Conservation (phyloP, 2,113 vertebrate genomes). For the Entosphenus tridentatus region DNA sequence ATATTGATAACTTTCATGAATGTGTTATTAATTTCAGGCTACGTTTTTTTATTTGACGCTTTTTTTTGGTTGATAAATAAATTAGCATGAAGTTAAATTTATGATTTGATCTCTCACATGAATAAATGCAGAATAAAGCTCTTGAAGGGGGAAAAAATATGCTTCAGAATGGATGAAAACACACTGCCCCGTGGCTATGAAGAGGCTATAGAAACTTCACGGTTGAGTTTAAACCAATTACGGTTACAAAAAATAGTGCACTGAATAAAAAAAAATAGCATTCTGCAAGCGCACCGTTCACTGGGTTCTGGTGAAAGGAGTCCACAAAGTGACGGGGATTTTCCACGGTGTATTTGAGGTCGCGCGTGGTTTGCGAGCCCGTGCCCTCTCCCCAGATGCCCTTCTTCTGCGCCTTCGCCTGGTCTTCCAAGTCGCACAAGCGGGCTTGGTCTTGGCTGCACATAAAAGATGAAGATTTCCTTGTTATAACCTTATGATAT, state of each 20-base stretch:
- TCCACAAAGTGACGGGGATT: slow-evolving; percentile 85
- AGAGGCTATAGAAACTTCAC: neutral
- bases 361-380: slow-evolving; percentile 49
- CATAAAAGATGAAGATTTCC: neutral
- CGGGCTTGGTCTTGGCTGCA: slow-evolving; percentile 61
- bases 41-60: no score
- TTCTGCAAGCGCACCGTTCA: slow-evolving; percentile 41
- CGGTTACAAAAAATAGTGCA: neutral
- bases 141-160: no score
- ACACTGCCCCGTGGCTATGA: neutral
- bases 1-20: no score
- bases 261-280: neutral
- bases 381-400: slow-evolving; percentile 72
- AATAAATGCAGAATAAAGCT: no score
- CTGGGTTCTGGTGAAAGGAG: slow-evolving; percentile 77
- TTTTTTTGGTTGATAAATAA: no score
- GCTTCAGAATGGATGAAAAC: neutral
- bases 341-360: slow-evolving; percentile 75
- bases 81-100: no score
- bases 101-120: no score
- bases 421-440: slow-evolving; percentile 70
- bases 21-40: no score
- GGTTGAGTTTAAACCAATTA: neutral
- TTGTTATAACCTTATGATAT: neutral
- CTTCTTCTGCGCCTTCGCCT: slow-evolving; percentile 50